Conservation (phyloP, 2,888 invertebrate genomes). For the Standfussiana lucernea region DNA sequence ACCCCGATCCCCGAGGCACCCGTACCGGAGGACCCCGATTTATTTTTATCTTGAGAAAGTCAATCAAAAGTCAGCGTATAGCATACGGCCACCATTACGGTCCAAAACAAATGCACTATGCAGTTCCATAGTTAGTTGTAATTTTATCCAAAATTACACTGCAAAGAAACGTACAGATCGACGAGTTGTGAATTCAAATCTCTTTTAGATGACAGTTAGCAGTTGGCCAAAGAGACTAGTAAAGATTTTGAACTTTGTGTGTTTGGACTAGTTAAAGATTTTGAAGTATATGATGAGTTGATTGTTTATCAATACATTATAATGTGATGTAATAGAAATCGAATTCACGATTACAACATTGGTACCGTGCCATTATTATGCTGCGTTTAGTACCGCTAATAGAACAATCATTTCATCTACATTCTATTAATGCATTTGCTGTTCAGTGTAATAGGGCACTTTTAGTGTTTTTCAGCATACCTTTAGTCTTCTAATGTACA, state of each 20-base stretch:
- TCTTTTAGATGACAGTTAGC: neutral
- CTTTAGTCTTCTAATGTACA: neutral
- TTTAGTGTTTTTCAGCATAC: neutral
- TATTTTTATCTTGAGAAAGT: too few species aligned
- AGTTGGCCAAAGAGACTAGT: neutral
- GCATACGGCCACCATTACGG: neutral
- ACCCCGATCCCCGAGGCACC: too few species aligned
- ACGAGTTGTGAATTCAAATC: neutral
- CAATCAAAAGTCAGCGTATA: too few species aligned
- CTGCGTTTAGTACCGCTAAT: neutral
- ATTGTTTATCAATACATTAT: neutral
- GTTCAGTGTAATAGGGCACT: neutral
- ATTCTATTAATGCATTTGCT: neutral
- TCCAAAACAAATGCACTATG: neutral
- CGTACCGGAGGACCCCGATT: too few species aligned
- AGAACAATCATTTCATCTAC: neutral
- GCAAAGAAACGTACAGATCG: neutral
- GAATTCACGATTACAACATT: neutral
- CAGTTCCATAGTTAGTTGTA: neutral
- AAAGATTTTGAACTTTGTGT: neutral
- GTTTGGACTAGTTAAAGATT: too few species aligned
- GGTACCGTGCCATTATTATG: slow-evolving; percentile 1
- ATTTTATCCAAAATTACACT: neutral
- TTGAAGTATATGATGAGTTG: neutral
- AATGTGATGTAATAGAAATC: neutral